Percentiles rank a stretch among this genome's conserved stretches.
Evolutionary conservation across 2,888 invertebrate species (phyloP).

Genomic region (Drosophila acutilabella): DNA sequence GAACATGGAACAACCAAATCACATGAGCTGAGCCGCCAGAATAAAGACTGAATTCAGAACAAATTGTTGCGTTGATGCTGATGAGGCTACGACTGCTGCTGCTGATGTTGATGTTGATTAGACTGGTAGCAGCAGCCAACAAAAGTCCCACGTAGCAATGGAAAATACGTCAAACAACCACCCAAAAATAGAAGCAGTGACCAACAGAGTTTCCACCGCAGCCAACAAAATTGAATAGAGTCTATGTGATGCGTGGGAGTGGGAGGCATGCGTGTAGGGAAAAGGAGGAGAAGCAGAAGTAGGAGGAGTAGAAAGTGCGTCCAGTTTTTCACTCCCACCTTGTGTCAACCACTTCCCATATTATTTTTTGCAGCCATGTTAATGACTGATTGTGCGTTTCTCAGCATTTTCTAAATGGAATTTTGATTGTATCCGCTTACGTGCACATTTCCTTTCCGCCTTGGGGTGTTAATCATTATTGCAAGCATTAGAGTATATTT

Average conservation of each 20-base stretch:
- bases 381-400: slow-evolving; percentile 79
- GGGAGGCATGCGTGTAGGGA: not conserved
- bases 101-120: slow-evolving; percentile 59
- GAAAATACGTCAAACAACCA: slow-evolving; percentile 31
- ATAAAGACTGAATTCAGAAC: slow-evolving; percentile 56
- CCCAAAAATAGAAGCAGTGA: slow-evolving; percentile 37
- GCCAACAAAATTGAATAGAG: slow-evolving; percentile 69
- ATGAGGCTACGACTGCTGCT: not conserved
- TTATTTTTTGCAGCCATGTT: slow-evolving; percentile 52
- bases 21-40: slow-evolving; percentile 39
- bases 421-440: slow-evolving; percentile 81
- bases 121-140: slow-evolving; percentile 39
- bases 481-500: slow-evolving; percentile 16
- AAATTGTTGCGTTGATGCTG: slow-evolving; percentile 61
- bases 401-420: slow-evolving; percentile 72
- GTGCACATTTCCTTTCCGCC: slow-evolving; percentile 60
- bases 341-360: slow-evolving; percentile 6
- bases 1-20: slow-evolving; percentile 46
- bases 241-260: slow-evolving; percentile 20
- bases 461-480: slow-evolving; percentile 61
- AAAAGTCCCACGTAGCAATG: slow-evolving; percentile 10
- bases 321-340: not conserved
- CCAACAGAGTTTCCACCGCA: slow-evolving; percentile 28
- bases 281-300: not conserved
- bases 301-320: slow-evolving; percentile 10